Evolutionary conservation across 2,797 vertebrate genomes (phyloP).

Genomic region (Crax fasciolata): DNA sequence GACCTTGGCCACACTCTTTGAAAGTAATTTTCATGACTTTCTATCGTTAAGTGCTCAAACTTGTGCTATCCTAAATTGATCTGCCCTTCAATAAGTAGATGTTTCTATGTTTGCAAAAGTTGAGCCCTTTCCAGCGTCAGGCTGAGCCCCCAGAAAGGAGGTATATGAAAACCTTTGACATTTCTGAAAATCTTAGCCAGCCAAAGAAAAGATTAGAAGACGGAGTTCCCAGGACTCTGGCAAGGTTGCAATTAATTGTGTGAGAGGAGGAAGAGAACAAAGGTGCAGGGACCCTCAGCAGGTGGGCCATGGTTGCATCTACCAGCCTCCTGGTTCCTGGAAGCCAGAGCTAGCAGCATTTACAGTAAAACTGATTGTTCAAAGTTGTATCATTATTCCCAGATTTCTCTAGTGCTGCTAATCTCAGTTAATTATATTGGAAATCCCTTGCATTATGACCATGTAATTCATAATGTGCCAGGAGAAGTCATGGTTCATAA

Average conservation of each 20-base stretch:
- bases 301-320: constrained; percentile 22
- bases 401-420: constrained; percentile 76
- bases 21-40: constrained; percentile 41
- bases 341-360: constrained; percentile 61
- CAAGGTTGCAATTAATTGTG: constrained; percentile 31
- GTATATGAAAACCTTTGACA: neutral
- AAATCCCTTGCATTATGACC: constrained; percentile 78
- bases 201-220: neutral
- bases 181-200: neutral
- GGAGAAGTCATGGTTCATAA: constrained; percentile 77
- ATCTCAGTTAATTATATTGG: constrained; percentile 80
- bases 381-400: constrained; percentile 72
- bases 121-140: constrained; percentile 9
- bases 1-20: constrained; percentile 6
- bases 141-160: neutral
- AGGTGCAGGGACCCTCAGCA: neutral
- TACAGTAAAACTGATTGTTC: constrained; percentile 77
- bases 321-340: constrained; percentile 66
- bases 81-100: neutral
- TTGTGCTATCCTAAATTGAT: neutral
- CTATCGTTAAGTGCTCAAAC: neutral
- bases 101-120: constrained; percentile 5
- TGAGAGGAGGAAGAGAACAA: neutral
- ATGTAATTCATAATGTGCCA: constrained; percentile 76
- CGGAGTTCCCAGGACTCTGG: neutral